Evolutionary conservation across 53 echinoderm and acorn worm species (phyloP).

Genomic region (Apostichopus leukothele): DNA sequence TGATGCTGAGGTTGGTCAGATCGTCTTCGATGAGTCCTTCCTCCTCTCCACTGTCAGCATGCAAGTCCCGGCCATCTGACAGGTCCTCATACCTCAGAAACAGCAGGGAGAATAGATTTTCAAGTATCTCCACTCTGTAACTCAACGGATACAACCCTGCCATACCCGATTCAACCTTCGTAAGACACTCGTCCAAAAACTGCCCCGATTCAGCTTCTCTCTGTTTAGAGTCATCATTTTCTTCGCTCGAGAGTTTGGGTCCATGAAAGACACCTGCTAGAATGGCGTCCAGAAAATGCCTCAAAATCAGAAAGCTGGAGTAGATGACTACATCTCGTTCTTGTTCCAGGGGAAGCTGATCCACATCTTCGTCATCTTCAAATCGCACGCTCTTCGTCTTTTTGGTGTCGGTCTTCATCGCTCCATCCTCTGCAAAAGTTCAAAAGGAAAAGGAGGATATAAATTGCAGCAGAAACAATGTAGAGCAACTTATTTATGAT

Average conservation of each 20-base stretch:
- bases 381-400: slow-evolving; percentile 73
- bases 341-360: slow-evolving; percentile 53
- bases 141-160: slow-evolving; percentile 70
- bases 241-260: neutral
- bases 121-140: slow-evolving; percentile 85
- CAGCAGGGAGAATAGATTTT: slow-evolving; percentile 88
- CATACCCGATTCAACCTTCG: slow-evolving; percentile 57
- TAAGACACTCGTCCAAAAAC: slow-evolving; percentile 56
- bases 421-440: too few relatives aligned
- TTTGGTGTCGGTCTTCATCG: neutral
- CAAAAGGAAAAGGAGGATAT: too few relatives aligned
- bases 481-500: too few relatives aligned
- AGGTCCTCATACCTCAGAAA: slow-evolving; percentile 74
- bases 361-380: slow-evolving; percentile 57
- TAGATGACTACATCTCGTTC: slow-evolving; percentile 80
- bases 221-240: neutral
- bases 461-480: too few relatives aligned
- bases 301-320: slow-evolving; percentile 68
- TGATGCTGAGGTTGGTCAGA: slow-evolving; percentile 68
- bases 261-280: neutral
- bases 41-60: slow-evolving; percentile 79
- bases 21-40: slow-evolving; percentile 84
- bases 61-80: slow-evolving; percentile 18
- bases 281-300: slow-evolving; percentile 62
- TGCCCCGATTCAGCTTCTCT: slow-evolving; percentile 27